A percentile compares a stretch with the other conserved stretches of the same genome.
Conservation (phyloP, 2,113 vertebrate genomes). For the Plecotus auritus region DNA sequence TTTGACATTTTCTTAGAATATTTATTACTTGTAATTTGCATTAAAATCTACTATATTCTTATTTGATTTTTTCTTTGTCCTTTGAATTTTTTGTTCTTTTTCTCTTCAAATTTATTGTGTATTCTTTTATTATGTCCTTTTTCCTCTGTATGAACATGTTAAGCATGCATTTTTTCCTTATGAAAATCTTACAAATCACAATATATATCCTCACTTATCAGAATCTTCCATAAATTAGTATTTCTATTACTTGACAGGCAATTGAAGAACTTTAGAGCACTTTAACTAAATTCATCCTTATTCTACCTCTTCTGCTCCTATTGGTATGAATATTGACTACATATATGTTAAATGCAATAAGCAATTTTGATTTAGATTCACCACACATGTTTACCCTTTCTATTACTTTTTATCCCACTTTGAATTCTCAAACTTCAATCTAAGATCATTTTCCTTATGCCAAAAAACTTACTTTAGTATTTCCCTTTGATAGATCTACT, state of each 20-base stretch:
- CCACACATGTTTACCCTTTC: background rate
- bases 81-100: background rate
- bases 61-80: background rate
- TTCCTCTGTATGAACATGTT: background rate
- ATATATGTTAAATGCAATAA: background rate
- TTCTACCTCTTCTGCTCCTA: background rate
- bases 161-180: background rate
- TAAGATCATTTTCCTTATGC: background rate
- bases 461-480: background rate
- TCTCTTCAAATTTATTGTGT: background rate
- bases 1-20: slow-evolving; percentile 19
- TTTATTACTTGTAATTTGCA: background rate
- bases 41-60: background rate
- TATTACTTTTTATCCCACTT: background rate
- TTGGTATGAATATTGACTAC: background rate
- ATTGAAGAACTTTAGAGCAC: background rate
- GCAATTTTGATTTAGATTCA: background rate
- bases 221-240: background rate
- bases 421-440: background rate
- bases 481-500: background rate
- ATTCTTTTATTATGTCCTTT: background rate
- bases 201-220: background rate
- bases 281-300: background rate
- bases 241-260: background rate
- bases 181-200: background rate